These are phyloP conservation scores for Mastacembelus armatus DNA, from an alignment of 2,797 vertebrate species.

Conservation along the genomic window DNA sequence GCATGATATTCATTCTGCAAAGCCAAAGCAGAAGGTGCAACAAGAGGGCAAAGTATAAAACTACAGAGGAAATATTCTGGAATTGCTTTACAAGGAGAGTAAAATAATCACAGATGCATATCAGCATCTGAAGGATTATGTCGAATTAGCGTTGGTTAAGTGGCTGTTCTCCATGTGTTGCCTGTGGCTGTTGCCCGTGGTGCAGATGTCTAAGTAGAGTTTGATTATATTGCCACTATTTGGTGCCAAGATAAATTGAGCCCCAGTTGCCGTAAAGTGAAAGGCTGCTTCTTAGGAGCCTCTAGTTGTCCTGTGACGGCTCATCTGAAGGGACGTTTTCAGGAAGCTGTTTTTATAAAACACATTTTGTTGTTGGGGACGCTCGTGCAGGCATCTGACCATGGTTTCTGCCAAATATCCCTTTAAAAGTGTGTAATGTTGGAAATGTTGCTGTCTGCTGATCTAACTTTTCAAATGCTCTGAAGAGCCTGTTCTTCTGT, in stretches of 20 bases:
- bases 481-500: neutral
- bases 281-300: slow-evolving; percentile 1
- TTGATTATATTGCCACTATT: slow-evolving; percentile 26
- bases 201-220: slow-evolving; percentile 48
- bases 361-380: too few relatives aligned
- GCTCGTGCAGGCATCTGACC: too few relatives aligned
- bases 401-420: neutral
- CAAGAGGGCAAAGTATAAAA: too few relatives aligned
- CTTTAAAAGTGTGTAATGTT: neutral
- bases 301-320: neutral
- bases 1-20: too few relatives aligned
- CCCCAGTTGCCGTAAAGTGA: neutral
- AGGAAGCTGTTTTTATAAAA: too few relatives aligned
- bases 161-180: slow-evolving; percentile 35
- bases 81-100: too few relatives aligned
- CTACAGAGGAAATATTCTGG: too few relatives aligned
- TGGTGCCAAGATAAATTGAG: slow-evolving; percentile 22
- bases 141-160: slow-evolving; percentile 17
- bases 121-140: slow-evolving; percentile 31
- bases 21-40: too few relatives aligned
- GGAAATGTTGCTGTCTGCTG: neutral
- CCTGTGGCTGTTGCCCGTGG: neutral
- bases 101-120: slow-evolving; percentile 1
- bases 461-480: neutral
- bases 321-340: too few relatives aligned